Percentiles rank a stretch among this genome's conserved stretches.
phyloP scores from a whole-genome alignment of 2,113 vertebrate species.

The Nesoenas mayeri region DNA sequence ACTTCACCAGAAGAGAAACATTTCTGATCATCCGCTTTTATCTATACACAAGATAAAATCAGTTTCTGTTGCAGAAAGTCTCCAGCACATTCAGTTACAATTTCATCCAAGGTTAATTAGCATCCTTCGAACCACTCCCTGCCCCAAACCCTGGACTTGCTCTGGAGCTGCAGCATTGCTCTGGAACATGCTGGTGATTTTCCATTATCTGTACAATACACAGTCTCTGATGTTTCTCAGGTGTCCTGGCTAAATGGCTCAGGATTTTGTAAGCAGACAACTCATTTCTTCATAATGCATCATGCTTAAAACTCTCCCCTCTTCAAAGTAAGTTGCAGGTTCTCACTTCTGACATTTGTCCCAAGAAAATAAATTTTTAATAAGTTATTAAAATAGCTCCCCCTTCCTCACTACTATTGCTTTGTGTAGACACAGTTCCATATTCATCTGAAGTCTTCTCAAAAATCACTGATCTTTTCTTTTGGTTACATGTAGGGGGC shows the following conservation, averaged over 20 bases:
- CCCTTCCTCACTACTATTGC: background rate
- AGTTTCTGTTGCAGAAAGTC: slow-evolving; percentile 15
- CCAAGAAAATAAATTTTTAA: background rate
- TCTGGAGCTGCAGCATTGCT: background rate
- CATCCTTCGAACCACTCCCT: background rate
- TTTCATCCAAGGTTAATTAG: slow-evolving; percentile 40
- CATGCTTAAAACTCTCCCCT: background rate
- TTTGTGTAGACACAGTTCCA: background rate
- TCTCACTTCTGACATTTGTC: background rate
- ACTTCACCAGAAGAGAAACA: background rate
- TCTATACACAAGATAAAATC: slow-evolving; percentile 17
- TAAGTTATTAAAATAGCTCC: background rate
- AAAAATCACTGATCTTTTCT: background rate
- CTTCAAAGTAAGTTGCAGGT: background rate
- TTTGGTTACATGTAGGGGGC: background rate
- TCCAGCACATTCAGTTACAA: slow-evolving; percentile 9
- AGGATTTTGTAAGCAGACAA: background rate
- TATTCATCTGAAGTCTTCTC: background rate
- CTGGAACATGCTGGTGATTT: slow-evolving; percentile 18
- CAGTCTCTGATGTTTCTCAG: background rate
- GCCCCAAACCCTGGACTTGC: background rate
- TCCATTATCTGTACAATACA: background rate
- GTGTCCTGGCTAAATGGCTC: background rate
- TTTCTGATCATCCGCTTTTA: slow-evolving; percentile 28
- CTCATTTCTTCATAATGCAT: background rate